Base-by-base conservation (phyloP, 2,888 invertebrate genomes). In the Oxyteleia sp. region DNA sequence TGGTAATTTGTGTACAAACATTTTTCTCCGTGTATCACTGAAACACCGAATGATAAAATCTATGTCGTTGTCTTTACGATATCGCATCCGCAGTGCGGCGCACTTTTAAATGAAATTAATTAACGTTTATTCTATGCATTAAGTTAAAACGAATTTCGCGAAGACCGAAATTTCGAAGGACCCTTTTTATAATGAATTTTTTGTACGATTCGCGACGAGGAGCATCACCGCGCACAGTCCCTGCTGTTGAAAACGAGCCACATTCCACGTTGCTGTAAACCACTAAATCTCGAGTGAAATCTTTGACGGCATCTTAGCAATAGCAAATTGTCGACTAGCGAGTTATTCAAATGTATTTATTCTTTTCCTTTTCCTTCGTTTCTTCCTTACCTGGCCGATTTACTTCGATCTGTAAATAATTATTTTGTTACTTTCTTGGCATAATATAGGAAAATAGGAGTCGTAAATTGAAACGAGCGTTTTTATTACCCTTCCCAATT, bases 361-460 rank as follows among this genome's bases (percentile, higher is more conserved):
- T 66, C 47, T n/a, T n/a, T n/a, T n/a, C n/a, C n/a, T n/a, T n/a
- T n/a, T n/a, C n/a, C n/a, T n/a, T n/a, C n/a, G 61, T 53, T 64
- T 72, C 38, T 68, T 74, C 35, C 53, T 72, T 51, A 32, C 68
- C 11, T 15, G 66, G 80, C 64, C 38, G 20, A 59, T 74, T 72
- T 72, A 80, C 72, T 74, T 80, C 47, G 41, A 71, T 79, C 20
- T 80, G 80, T 80, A 80, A 38, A 74, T 81, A 81, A 61, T 81
- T 74, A 81, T 81, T 81, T 81, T 81, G 49, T 81, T 81, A 81
- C 61, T 51, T 81, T 74, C 61, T 74, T 76, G 68, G 68, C 68
- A 68, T 66, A 75, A 53, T 47, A 59, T 66, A 68, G 51, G 49
- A 41, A 49, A 59, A 38, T 57, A 76, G 45, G 68, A 68, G n/a